These are phyloP conservation scores for Lithophane socia DNA, from an alignment of 2,888 invertebrate genomes.

Conservation along the genomic window DNA sequence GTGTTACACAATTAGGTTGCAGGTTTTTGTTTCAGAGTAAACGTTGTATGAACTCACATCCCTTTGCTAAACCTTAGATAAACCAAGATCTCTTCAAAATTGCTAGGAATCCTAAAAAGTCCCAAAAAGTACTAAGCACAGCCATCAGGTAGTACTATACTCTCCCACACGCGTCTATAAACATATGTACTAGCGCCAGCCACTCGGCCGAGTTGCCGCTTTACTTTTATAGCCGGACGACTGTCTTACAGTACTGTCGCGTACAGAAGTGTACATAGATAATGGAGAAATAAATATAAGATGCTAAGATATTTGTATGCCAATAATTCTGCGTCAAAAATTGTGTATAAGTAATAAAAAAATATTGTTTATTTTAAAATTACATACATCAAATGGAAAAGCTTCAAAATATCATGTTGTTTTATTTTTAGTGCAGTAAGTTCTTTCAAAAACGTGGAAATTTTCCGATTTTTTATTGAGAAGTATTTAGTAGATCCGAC, in stretches of 20 bases:
- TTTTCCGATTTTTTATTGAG: too few relatives aligned
- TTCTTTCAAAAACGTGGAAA: too few relatives aligned
- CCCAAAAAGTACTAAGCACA: neutral
- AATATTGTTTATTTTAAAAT: neutral
- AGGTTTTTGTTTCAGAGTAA: too few relatives aligned
- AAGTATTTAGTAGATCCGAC: neutral
- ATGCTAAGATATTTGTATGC: neutral
- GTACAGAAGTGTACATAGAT: constrained; percentile 35
- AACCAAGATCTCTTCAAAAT: too few relatives aligned
- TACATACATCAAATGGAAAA: neutral
- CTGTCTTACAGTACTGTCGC: constrained; percentile 66
- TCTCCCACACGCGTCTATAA: constrained; percentile 32
- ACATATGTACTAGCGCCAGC: constrained; percentile 51
- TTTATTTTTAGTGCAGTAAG: too few relatives aligned
- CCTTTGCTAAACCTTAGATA: too few relatives aligned
- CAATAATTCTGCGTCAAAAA: neutral
- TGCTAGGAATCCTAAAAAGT: neutral
- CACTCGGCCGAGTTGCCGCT: constrained; percentile 66
- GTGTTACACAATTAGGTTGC: too few relatives aligned
- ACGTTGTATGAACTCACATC: too few relatives aligned
- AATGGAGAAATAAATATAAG: neutral
- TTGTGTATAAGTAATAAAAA: neutral
- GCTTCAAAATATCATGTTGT: too few relatives aligned
- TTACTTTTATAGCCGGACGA: constrained; percentile 73
- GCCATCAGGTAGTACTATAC: constrained; percentile 38